phyloP scores from a whole-genome alignment of 1,140 invertebrate genomes.

The Cardiocondyla obscurior region DNA sequence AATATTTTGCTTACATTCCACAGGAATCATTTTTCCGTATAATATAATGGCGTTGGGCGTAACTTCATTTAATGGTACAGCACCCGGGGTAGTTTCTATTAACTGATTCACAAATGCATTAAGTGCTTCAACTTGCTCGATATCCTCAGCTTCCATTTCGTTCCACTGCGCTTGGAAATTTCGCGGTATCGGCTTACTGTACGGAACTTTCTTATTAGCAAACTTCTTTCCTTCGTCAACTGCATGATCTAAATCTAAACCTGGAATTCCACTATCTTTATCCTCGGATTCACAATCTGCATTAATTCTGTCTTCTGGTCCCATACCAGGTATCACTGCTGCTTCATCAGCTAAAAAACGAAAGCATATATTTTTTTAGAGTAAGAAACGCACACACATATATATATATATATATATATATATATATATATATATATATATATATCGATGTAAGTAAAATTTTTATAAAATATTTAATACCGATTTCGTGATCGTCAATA shows the following conservation, averaged over 20 bases:
- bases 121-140: conserved; percentile 83
- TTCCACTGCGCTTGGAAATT: conserved; percentile 99
- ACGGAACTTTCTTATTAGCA: conserved; percentile 92
- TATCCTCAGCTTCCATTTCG: conserved; percentile 88
- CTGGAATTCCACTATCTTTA: conserved; percentile 88
- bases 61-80: conserved; percentile 88
- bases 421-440: too few relatives aligned
- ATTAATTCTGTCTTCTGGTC: conserved; percentile 95
- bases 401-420: too few relatives aligned
- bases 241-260: conserved; percentile 92
- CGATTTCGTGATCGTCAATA: conserved; percentile 89
- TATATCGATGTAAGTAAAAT: background rate
- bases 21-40: conserved; percentile 90
- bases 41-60: conserved; percentile 91
- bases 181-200: conserved; percentile 97
- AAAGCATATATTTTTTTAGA: background rate
- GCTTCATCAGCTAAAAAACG: conserved; percentile 87
- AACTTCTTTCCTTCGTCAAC: conserved; percentile 88
- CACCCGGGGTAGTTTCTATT: conserved; percentile 89
- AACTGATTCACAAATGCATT: conserved; percentile 88
- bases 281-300: conserved; percentile 81
- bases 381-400: too few relatives aligned
- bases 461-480: conserved; percentile 73
- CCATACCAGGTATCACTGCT: conserved; percentile 96
- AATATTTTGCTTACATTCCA: conserved; percentile 85